Evolutionary conservation across 30 jellyfish, hydroid and myxozoan species (phyloP), one percentile per base, ranked within the genome.

Genomic region (Calvadosia cruxmelitensis): DNA sequence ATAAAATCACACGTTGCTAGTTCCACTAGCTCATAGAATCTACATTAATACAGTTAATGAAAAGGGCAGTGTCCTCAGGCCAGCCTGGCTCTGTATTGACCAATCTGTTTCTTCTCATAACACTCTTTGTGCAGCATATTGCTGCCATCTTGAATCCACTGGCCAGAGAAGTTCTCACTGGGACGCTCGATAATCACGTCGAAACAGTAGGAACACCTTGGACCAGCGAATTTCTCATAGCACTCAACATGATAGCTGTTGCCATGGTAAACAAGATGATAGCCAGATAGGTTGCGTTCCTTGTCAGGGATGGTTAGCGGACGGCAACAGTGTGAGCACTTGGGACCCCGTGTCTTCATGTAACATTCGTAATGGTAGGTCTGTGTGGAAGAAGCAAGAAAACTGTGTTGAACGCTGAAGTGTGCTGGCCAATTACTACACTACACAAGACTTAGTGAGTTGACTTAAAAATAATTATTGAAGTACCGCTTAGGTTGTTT

Each of bases 191-290:
- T 79, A 30, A 90, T 90, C 28, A 90, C 99, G 77, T 90, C 81
- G 79, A 68, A 90, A 69, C 99, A 90, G 69, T 71, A 78, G 49
- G 94, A 36, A 71, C 99, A 90, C 57, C 99, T 68, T 68, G 99
- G 99, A 2, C 99, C 99, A 25, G 99, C 99, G 70, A 79, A 90
- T 64, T 81, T 82, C 64, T 83, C 95, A 79, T 90, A 90, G 62
- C 99, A 90, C 66, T 90, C 99, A 31, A 90, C 94, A 65, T 90
- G 99, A 65, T 90, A 90, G 50, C 81, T 93, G 24, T 75, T 72
- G 25, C 78, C 92, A 50, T 82, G 53, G 66, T 90, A 90, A 0
- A 66, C 62, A 10, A 90, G 63, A 67, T 77, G 81, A 42, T 78
- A 77, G 7, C 99, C 99, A 34, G 95, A 80, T 16, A 90, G 48